phyloP scores from a whole-genome alignment of 2,797 vertebrate genomes.

The Dipus sagitta region DNA sequence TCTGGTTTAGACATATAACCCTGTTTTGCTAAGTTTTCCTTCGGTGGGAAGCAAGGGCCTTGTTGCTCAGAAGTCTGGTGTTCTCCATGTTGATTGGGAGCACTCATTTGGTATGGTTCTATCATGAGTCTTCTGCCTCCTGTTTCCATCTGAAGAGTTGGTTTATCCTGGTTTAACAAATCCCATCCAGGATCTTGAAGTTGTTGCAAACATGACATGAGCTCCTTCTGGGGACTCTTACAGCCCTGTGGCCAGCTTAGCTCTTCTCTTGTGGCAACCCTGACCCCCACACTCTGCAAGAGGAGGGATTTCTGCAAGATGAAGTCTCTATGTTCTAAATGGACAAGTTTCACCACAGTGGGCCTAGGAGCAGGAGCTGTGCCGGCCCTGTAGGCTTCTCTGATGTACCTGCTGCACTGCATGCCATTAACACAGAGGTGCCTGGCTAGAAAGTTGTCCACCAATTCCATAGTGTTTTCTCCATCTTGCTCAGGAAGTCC shows the following conservation, averaged over 20 bases:
- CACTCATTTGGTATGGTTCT: slow-evolving; percentile 62
- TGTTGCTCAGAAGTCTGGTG: slow-evolving; percentile 67
- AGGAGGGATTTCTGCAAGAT: slow-evolving; percentile 89
- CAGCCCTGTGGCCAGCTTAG: slow-evolving; percentile 50
- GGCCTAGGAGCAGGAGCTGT: slow-evolving; percentile 84
- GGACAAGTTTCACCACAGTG: slow-evolving; percentile 87
- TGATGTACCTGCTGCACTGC: slow-evolving; percentile 86
- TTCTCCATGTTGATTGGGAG: slow-evolving; percentile 72
- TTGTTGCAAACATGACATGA: slow-evolving; percentile 73
- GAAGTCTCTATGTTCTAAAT: slow-evolving; percentile 87
- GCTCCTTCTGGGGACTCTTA: slow-evolving; percentile 76
- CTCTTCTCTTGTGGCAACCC: slow-evolving; percentile 85
- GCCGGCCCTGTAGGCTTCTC: slow-evolving; percentile 88
- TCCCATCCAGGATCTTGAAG: slow-evolving; percentile 77
- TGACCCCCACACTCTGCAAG: slow-evolving; percentile 87
- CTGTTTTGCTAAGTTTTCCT: slow-evolving; percentile 73
- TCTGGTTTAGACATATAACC: slow-evolving; percentile 64
- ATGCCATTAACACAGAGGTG: slow-evolving; percentile 89
- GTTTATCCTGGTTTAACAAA: slow-evolving; percentile 66
- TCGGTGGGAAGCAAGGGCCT: slow-evolving; percentile 71
- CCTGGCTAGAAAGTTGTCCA: slow-evolving; percentile 88
- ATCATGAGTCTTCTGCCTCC: slow-evolving; percentile 2
- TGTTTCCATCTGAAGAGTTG: slow-evolving; percentile 74
- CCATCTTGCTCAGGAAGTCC: slow-evolving; percentile 89
- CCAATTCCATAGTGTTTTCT: slow-evolving; percentile 88